Percentiles rank a stretch among this genome's conserved stretches.
Evolutionary conservation across 1,140 invertebrate genomes (phyloP).

Genomic region (Panagrolaimus sp.): DNA sequence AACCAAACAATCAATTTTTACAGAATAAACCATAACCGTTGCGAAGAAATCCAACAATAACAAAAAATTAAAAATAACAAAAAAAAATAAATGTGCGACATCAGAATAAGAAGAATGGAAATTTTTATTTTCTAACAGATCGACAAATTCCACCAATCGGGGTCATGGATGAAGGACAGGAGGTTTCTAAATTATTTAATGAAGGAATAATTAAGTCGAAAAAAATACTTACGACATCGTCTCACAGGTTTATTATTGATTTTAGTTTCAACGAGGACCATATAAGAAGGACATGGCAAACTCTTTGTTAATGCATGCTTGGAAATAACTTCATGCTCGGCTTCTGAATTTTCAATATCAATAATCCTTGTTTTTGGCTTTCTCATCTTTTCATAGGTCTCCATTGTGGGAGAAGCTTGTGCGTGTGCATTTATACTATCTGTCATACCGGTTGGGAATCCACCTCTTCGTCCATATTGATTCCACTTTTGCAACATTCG

Average conservation of each 20-base stretch:
- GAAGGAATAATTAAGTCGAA: neutral
- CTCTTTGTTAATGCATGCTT: constrained; percentile 21
- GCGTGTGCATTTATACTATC: neutral
- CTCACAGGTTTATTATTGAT: constrained; percentile 24
- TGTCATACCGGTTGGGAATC: constrained; percentile 18
- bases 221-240: constrained; percentile 30
- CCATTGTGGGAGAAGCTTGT: neutral
- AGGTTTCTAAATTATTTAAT: constrained; percentile 22
- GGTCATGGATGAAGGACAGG: constrained; percentile 25
- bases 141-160: constrained; percentile 3
- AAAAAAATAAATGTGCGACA: too few relatives aligned
- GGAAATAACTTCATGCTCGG: neutral
- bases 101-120: too few relatives aligned
- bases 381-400: neutral
- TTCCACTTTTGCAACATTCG: constrained; percentile 21
- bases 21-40: too few relatives aligned
- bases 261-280: constrained; percentile 27
- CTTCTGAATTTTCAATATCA: neutral
- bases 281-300: constrained; percentile 26
- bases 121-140: neutral
- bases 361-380: too few relatives aligned
- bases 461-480: constrained; percentile 49
- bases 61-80: too few relatives aligned
- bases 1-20: too few relatives aligned
- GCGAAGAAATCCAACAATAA: too few relatives aligned